These are phyloP conservation scores for Sphenodon punctatus DNA, from an alignment of 2,797 vertebrate genomes.

Conservation along the genomic window DNA sequence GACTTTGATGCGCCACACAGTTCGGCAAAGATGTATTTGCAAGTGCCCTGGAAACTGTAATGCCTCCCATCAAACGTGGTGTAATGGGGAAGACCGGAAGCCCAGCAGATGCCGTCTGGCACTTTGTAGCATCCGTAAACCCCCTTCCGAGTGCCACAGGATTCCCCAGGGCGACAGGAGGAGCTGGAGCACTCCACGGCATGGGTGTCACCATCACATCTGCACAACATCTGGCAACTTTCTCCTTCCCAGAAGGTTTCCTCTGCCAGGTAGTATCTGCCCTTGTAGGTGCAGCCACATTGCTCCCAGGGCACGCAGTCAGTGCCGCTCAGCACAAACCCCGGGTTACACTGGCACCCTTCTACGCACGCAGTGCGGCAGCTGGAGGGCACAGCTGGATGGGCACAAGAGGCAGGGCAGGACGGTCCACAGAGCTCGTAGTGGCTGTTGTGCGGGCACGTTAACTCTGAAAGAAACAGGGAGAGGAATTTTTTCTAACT, in stretches of 20 bases:
- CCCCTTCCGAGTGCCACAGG: constrained; percentile 14
- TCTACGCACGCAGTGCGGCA: neutral
- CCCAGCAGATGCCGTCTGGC: constrained; percentile 40
- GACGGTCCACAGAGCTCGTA: neutral
- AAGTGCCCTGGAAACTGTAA: neutral
- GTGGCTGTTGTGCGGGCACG: neutral
- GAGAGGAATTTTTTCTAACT: no score
- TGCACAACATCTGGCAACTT: neutral
- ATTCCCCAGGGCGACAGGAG: constrained; percentile 24
- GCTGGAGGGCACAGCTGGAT: neutral
- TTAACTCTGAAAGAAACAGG: neutral
- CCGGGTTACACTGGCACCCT: neutral
- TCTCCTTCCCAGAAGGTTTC: neutral
- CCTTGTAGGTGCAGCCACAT: neutral
- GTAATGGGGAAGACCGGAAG: constrained; percentile 44
- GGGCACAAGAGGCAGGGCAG: neutral
- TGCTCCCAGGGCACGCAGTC: neutral
- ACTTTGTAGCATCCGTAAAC: constrained; percentile 48
- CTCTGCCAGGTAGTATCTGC: neutral
- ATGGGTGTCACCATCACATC: neutral
- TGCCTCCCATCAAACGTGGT: neutral
- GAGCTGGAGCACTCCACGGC: neutral
- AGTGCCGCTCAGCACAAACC: neutral
- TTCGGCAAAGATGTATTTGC: constrained; percentile 46
- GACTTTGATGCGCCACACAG: neutral